These are phyloP conservation scores for Philhelius pedissequus DNA, from an alignment of 2,888 invertebrate species.

Conservation along the genomic window DNA sequence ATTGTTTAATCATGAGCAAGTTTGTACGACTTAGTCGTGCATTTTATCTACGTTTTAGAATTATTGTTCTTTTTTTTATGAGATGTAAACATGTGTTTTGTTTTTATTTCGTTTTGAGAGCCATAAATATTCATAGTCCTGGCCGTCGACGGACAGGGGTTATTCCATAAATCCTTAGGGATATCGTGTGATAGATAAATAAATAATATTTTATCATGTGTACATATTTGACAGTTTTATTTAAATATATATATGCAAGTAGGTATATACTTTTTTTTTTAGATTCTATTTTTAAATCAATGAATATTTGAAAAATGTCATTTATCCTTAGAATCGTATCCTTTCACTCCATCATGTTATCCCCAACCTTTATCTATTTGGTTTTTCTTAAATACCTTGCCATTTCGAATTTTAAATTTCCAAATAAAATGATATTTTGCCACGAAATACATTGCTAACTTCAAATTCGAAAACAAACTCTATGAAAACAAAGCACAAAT, in stretches of 20 bases:
- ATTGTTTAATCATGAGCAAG: too few relatives aligned
- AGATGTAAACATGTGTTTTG: neutral
- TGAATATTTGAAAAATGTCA: neutral
- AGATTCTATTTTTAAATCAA: neutral
- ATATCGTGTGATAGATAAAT: neutral
- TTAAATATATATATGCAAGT: too few relatives aligned
- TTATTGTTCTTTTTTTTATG: neutral
- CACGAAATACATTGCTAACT: neutral
- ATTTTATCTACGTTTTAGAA: neutral
- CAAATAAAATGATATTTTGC: neutral
- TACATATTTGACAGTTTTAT: neutral
- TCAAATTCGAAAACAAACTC: neutral
- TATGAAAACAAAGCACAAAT: neutral
- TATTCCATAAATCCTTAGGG: neutral
- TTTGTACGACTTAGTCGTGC: too few relatives aligned
- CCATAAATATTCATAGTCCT: neutral
- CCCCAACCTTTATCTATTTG: neutral
- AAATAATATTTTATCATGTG: constrained; percentile 7
- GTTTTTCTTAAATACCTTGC: neutral
- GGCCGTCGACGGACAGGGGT: neutral
- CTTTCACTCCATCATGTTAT: neutral
- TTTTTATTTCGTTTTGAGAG: neutral
- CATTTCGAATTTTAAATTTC: neutral
- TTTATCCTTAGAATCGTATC: neutral
- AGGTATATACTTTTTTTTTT: too few relatives aligned